Base-by-base conservation (phyloP, 2,797 vertebrate species). In the Novumbra hubbsi region DNA sequence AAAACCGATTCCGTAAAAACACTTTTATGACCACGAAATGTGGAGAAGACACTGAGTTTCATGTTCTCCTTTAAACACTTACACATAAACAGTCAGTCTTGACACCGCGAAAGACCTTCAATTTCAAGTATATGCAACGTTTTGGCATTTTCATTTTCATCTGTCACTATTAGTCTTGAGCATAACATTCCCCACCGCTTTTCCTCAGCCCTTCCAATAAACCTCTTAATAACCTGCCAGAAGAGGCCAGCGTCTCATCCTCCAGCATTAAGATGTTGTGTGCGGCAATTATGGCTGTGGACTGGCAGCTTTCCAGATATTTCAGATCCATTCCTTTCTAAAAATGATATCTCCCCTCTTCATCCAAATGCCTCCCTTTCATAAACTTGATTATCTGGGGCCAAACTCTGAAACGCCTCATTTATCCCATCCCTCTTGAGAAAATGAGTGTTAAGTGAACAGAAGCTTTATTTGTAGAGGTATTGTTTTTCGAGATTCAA, bases 201-300 rank as follows among this genome's bases (percentile, higher is more conserved):
- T 45, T 48, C 70, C 24, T 71, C 14, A 70, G 64, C 68, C 67
- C 70, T 28, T 30, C 79, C 73, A 80, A 55, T 68, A 78, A 77
- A 9, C 49, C 48, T 84, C 60, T 77, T 67, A 55, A 74, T 67
- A 55, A 74, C 30, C 30, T 16, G 73, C 78, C 64, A 71, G 34
- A 75, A 68, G 30, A 71, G 74, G 70, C 77, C 78, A 49, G 16
- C 48, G 6, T 3, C 32, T 38, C 71, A 63, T 68, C 75, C 3
- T 75, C 17, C 30, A 76, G 83, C 74, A 73, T 66, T 66, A 82
- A 80, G 75, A 81, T 81, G 71, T 79, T 81, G 63, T 73, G n/a
- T 6, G 2, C 77, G 76, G 41, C 41, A 81, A 60, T 32, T 74
- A 87, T 78, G 77, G 75, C 77, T n/a, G 16, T 70, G 66, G 70